Conservation (phyloP, 1,140 invertebrate genomes). For the Uloborus diversus region DNA sequence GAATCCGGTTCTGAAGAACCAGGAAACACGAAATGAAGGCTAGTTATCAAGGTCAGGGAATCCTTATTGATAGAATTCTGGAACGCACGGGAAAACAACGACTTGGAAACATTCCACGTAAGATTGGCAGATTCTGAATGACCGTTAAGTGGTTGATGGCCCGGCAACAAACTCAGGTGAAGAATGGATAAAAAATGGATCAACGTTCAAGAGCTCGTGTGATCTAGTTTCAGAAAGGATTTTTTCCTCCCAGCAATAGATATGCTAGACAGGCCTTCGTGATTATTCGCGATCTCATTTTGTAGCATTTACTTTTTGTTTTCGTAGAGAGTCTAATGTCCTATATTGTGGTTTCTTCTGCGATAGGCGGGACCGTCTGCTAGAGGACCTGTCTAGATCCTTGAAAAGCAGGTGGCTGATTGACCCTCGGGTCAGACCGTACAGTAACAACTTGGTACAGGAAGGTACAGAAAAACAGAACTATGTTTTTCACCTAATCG, state of each 20-base stretch:
- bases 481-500: constrained; percentile 2
- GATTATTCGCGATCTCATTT: constrained; percentile 44
- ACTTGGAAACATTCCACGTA: neutral
- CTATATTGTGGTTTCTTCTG: constrained; percentile 34
- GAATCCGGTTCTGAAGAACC: constrained; percentile 22
- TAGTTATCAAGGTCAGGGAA: constrained; percentile 41
- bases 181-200: constrained; percentile 19
- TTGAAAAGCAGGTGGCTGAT: constrained; percentile 34
- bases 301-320: constrained; percentile 19
- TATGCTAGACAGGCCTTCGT: constrained; percentile 29
- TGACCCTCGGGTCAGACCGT: constrained; percentile 30
- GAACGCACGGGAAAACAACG: constrained; percentile 20
- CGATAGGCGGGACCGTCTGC: constrained; percentile 41
- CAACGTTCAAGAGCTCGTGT: constrained; percentile 18
- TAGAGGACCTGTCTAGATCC: constrained; percentile 28
- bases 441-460: constrained; percentile 25
- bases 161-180: neutral
- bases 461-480: constrained; percentile 21
- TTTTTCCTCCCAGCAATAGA: constrained; percentile 16
- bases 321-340: constrained; percentile 27
- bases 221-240: constrained; percentile 10
- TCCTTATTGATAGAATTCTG: neutral
- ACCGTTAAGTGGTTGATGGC: neutral
- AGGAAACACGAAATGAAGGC: constrained; percentile 17
- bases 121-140: neutral